phyloP scores from a whole-genome alignment of 1,140 invertebrate species.

The Drosophila murphyi region DNA sequence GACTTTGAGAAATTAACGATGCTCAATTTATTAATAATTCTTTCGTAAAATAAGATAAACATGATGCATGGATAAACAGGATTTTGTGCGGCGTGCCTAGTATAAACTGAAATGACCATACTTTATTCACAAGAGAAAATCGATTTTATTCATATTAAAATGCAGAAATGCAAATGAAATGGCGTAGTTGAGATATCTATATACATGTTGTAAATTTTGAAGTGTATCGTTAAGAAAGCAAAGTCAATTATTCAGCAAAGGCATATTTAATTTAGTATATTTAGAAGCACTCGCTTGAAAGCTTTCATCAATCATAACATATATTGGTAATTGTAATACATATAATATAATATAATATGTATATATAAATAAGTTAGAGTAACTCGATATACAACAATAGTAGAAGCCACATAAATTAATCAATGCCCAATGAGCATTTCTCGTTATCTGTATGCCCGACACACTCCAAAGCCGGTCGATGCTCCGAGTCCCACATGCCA shows the following conservation, averaged over 20 bases:
- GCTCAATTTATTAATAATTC: conserved; percentile 55
- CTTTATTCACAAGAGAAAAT: conserved; percentile 57
- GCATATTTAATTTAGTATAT: conserved; percentile 39
- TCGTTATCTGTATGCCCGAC: conserved; percentile 85
- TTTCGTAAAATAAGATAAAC: conserved; percentile 23
- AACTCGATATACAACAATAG: conserved; percentile 41
- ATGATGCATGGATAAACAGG: conserved; percentile 6
- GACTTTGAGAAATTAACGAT: conserved; percentile 28
- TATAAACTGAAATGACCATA: conserved; percentile 38
- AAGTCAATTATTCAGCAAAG: conserved; percentile 33
- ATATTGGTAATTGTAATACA: conserved; percentile 27
- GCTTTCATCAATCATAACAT: conserved; percentile 32
- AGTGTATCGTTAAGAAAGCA: background rate
- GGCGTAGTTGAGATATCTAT: conserved; percentile 27
- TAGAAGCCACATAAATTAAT: conserved; percentile 69
- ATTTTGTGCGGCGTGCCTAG: conserved; percentile 33
- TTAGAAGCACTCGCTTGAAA: conserved; percentile 50
- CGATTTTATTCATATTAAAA: conserved; percentile 62
- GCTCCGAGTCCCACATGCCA: conserved; percentile 96
- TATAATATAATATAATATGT: conserved; percentile 19
- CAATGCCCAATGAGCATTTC: conserved; percentile 84
- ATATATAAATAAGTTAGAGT: conserved; percentile 32
- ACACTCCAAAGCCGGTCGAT: conserved; percentile 91
- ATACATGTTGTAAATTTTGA: too few relatives aligned
- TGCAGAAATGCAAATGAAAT: conserved; percentile 16